phyloP scores from a whole-genome alignment of 2,113 vertebrate species.

The Lipophrys pholis region DNA sequence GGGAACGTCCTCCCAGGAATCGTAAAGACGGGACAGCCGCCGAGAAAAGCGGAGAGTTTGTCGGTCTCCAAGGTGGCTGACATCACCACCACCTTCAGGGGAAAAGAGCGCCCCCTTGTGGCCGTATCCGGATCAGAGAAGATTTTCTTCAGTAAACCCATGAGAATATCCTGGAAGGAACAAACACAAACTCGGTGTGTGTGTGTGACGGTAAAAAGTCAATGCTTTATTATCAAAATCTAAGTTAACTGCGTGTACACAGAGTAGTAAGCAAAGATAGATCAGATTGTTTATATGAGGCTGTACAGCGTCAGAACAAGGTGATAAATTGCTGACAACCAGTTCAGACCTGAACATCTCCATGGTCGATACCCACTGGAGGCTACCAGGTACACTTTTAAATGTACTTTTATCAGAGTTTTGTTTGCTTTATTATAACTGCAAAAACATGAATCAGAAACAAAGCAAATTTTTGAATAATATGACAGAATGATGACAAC shows the following conservation, averaged over 20 bases:
- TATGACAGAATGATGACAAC: too few species aligned
- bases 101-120: slow-evolving; percentile 72
- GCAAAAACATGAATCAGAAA: too few species aligned
- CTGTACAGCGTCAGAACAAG: too few species aligned
- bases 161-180: slow-evolving; percentile 90
- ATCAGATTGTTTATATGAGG: not conserved
- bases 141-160: slow-evolving; percentile 95
- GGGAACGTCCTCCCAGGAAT: slow-evolving; percentile 94
- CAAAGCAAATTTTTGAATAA: too few species aligned
- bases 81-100: slow-evolving; percentile 95
- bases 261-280: not conserved
- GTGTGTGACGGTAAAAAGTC: not conserved
- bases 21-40: slow-evolving; percentile 88
- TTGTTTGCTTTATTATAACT: too few species aligned
- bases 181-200: not conserved
- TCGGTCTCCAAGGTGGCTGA: slow-evolving; percentile 95
- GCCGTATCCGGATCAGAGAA: slow-evolving; percentile 81
- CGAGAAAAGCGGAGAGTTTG: slow-evolving; percentile 91
- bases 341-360: too few species aligned
- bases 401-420: too few species aligned
- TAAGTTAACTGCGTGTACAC: not conserved
- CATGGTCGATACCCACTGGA: too few species aligned
- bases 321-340: too few species aligned
- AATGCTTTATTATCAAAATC: too few species aligned
- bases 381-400: too few species aligned